Conservation (phyloP, 2,888 invertebrate genomes). For the Clostera curtula region DNA sequence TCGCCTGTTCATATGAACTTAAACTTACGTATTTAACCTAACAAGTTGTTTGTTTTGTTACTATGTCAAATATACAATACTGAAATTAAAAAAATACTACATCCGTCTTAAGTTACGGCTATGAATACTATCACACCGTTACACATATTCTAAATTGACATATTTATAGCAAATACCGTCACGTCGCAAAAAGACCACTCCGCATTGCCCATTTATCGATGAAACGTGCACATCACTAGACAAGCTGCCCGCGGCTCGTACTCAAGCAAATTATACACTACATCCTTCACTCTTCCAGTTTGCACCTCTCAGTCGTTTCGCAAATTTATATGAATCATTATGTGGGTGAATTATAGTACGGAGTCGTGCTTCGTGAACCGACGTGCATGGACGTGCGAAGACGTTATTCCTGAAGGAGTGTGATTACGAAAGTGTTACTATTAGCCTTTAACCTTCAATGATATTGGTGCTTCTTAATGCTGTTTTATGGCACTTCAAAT, state of each 20-base stretch:
- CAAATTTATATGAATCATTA: constrained; percentile 63
- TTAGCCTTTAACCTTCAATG: constrained; percentile 19
- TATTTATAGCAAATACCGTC: constrained; percentile 1
- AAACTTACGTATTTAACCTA: no score
- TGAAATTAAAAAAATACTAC: no score
- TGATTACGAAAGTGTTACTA: constrained; percentile 20
- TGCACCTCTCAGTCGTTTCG: constrained; percentile 59
- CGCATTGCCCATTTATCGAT: constrained; percentile 11
- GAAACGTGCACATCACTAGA: constrained; percentile 27
- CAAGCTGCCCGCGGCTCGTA: constrained; percentile 41
- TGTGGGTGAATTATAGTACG: constrained; percentile 54
- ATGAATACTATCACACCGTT: no score
- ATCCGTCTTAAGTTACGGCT: no score
- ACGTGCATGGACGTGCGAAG: constrained; percentile 32
- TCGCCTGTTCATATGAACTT: no score
- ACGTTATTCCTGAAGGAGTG: constrained; percentile 18
- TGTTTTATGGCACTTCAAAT: no score
- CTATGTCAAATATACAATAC: no score
- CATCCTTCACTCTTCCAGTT: constrained; percentile 53
- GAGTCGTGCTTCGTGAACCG: constrained; percentile 36
- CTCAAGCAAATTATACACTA: constrained; percentile 48
- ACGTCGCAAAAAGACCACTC: constrained; percentile 15
- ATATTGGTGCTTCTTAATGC: constrained; percentile 9
- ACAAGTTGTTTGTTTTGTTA: no score
- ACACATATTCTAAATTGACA: neutral